phyloP scores from a whole-genome alignment of 2,888 invertebrate genomes.

The Clivina fossor region DNA sequence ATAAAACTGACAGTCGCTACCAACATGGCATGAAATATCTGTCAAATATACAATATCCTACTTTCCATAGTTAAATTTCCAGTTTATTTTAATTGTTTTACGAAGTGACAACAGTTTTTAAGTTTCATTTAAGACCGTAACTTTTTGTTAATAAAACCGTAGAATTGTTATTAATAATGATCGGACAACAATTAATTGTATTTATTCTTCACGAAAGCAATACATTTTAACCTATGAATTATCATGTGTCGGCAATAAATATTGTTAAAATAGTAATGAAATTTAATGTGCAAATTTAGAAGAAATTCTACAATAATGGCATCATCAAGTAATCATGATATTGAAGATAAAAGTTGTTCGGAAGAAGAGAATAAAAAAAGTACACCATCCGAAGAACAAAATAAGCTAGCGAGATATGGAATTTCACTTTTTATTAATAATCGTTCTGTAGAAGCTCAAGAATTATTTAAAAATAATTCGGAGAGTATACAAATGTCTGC shows the following conservation, averaged over 20 bases:
- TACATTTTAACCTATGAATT: slow-evolving; percentile 23
- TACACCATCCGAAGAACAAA: slow-evolving; percentile 45
- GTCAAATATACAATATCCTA: slow-evolving; percentile 9
- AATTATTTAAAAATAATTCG: slow-evolving; percentile 51
- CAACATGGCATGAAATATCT: slow-evolving; percentile 29
- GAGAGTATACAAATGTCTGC: slow-evolving; percentile 55
- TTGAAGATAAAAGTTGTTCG: background rate
- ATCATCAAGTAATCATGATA: background rate
- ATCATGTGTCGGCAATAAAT: background rate
- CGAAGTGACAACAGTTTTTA: background rate
- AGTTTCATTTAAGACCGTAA: too few species aligned
- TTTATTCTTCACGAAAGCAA: too few species aligned
- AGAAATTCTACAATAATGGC: background rate
- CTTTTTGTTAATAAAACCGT: too few species aligned
- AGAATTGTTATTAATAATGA: too few species aligned
- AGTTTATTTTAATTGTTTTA: slow-evolving; percentile 26
- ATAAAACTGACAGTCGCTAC: slow-evolving; percentile 32
- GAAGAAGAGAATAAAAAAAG: slow-evolving; percentile 11
- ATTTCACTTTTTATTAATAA: slow-evolving; percentile 56
- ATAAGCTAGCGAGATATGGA: slow-evolving; percentile 53
- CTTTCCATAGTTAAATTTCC: slow-evolving; percentile 21
- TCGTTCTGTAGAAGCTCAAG: slow-evolving; percentile 52
- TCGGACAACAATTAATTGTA: too few species aligned
- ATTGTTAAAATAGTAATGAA: slow-evolving; percentile 8
- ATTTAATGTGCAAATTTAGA: background rate